Evolutionary conservation across 1,140 invertebrate genomes (phyloP), one percentile per base, ranked within the genome.

Genomic region (Epicauta chinensis): DNA sequence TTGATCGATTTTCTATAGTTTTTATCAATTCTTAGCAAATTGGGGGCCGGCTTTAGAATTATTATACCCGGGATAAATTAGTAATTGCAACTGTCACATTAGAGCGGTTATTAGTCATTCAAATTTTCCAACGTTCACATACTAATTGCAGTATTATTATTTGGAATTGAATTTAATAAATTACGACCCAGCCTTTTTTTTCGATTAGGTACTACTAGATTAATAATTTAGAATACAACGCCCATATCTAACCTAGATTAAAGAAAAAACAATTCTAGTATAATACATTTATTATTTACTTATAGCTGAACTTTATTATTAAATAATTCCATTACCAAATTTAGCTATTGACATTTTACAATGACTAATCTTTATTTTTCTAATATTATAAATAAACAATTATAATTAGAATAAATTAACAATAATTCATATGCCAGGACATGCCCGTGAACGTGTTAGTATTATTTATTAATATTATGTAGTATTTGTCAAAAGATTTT

Each of bases 351-450:
- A 47, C 45, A 47, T 46, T 46, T 46, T 34, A 3, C 31, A 36
- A 46, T 47, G 45, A 47, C 45, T 32, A 38, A 47, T 47, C 45
- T 17, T 31, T 29, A 38, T 16, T 14, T 43, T 17, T 30, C 13
- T 11, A 17, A 13, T 30, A 38, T 47, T 47, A 37, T 47, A 38
- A 38, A 23, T 23, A 23, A 23, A 23, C 38, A 47, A 47, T 37
- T 47, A 46, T 38, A 47, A 47, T 38, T 47, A 38, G 37, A 47
- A 38, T 47, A 47, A 32, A 47, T 47, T 47, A 37, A n/a, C 29
- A 47, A 47, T 37, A 47, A 47, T 47, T 38, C 38, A 47, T 38
- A 47, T 47, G 36, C 45, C 17, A 37, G 14, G 17, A 3, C 23
- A 29, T 37, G 45, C 37, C 36, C 12, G 5, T 16, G 45, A 7